These are phyloP conservation scores for Sitobion miscanthi DNA, from an alignment of 1,140 invertebrate species.

Conservation along the genomic window DNA sequence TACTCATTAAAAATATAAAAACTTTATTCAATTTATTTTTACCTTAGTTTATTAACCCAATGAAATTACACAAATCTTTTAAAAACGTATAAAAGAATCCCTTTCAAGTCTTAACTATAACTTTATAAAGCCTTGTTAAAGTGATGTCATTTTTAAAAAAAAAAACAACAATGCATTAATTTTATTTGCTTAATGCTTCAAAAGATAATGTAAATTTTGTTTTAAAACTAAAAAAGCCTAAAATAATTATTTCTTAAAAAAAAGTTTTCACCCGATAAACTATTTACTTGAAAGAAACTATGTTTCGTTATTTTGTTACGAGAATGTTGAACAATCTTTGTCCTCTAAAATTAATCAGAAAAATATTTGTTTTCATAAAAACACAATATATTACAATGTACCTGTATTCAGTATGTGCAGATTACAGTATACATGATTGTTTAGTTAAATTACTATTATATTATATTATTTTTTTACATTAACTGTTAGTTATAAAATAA, in stretches of 20 bases:
- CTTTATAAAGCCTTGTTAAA: not conserved
- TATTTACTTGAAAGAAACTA: not conserved
- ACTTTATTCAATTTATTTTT: not conserved
- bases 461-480: not conserved
- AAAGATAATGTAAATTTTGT: conserved; percentile 16
- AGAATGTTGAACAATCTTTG: not conserved
- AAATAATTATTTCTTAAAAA: not conserved
- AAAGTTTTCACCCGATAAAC: not conserved
- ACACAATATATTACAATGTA: not conserved
- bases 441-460: not conserved
- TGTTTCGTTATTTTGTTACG: not conserved
- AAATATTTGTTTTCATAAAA: not conserved
- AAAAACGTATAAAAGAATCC: not conserved
- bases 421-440: not conserved
- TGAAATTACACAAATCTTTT: not conserved
- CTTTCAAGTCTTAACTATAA: not conserved
- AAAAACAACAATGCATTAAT: not conserved
- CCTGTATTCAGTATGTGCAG: not conserved
- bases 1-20: not conserved
- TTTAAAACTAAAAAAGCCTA: not conserved
- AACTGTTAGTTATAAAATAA: not conserved
- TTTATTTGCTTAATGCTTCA: not conserved
- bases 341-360: not conserved
- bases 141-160: not conserved
- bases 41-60: not conserved